phyloP scores from a whole-genome alignment of 2,888 invertebrate species.

The Tuta absoluta region DNA sequence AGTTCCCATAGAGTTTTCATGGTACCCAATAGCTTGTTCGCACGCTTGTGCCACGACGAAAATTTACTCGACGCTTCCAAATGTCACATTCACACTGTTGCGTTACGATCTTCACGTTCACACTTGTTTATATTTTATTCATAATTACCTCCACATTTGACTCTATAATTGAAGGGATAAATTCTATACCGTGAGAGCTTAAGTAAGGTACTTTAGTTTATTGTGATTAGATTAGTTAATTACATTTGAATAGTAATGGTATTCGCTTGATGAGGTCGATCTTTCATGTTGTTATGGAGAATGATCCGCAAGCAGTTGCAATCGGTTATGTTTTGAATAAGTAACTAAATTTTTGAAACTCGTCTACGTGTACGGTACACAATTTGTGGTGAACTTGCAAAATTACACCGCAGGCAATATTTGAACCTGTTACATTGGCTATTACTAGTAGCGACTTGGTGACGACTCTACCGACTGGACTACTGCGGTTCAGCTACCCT shows the following conservation, averaged over 20 bases:
- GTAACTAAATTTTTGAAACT: too few relatives aligned
- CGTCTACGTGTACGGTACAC: too few relatives aligned
- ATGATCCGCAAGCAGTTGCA: not conserved
- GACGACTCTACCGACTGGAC: too few relatives aligned
- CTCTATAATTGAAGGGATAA: slow-evolving; percentile 1
- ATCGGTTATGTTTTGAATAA: too few relatives aligned
- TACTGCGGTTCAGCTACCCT: too few relatives aligned
- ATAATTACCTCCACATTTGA: slow-evolving; percentile 6
- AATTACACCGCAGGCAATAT: too few relatives aligned
- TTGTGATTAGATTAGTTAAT: slow-evolving; percentile 1
- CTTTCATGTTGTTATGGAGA: not conserved
- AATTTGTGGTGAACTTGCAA: too few relatives aligned
- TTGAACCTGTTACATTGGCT: too few relatives aligned
- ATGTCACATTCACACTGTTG: slow-evolving; percentile 44
- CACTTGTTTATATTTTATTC: slow-evolving; percentile 16
- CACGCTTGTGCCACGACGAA: slow-evolving; percentile 38
- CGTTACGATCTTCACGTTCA: slow-evolving; percentile 2
- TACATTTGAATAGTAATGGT: not conserved
- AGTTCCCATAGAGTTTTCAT: slow-evolving; percentile 24
- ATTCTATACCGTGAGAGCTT: not conserved
- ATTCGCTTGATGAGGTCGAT: not conserved
- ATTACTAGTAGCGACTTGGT: too few relatives aligned
- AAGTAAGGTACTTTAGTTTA: not conserved
- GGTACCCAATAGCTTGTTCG: slow-evolving; percentile 35
- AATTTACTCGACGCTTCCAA: slow-evolving; percentile 38